Conservation (phyloP, 2,797 vertebrate genomes). For the Masticophis lateralis region DNA sequence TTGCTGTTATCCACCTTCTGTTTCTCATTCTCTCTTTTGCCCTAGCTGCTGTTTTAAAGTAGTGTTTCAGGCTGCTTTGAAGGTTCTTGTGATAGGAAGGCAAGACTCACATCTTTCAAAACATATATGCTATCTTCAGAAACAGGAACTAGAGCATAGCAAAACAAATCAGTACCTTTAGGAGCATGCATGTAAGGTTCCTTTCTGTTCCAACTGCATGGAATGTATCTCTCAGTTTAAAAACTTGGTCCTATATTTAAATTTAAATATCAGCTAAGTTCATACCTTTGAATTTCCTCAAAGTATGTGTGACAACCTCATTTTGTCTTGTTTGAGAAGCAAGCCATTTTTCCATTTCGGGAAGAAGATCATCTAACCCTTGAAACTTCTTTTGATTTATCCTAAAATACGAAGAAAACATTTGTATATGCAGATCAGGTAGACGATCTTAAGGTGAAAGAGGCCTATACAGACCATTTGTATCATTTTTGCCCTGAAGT, state of each 20-base stretch:
- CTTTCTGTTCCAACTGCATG: background rate
- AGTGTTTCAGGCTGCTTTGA: background rate
- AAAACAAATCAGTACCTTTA: background rate
- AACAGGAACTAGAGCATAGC: background rate
- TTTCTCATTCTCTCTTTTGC: background rate
- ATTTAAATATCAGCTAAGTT: background rate
- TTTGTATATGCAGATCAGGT: background rate
- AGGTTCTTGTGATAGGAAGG: background rate
- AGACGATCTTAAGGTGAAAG: background rate
- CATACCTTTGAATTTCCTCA: background rate
- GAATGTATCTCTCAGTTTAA: background rate
- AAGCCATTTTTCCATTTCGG: background rate
- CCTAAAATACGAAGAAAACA: background rate
- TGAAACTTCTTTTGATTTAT: background rate
- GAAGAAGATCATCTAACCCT: background rate
- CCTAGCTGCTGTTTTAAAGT: background rate
- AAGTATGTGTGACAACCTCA: background rate
- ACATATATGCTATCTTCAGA: background rate
- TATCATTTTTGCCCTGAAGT: background rate
- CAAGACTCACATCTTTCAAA: background rate
- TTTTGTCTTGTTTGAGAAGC: background rate
- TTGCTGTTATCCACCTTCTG: background rate
- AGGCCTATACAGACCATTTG: background rate
- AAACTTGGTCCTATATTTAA: background rate
- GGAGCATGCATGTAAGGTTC: background rate